These are phyloP conservation scores for Microctonus hyperodae DNA, from an alignment of 2,888 invertebrate genomes.

Conservation along the genomic window DNA sequence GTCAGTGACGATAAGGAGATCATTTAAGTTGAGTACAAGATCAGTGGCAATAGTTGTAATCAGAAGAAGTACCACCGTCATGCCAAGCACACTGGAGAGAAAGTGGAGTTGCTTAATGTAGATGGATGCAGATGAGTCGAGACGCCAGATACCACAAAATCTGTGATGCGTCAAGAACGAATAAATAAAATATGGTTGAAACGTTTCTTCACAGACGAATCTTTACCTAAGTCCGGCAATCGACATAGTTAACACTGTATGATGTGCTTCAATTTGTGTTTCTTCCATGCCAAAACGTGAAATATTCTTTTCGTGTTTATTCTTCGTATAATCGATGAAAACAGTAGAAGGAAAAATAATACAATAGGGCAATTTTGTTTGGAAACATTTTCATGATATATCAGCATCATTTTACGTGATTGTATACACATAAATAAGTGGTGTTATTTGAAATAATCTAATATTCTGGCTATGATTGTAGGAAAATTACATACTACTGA, in stretches of 20 bases:
- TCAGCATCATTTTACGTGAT: background rate
- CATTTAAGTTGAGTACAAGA: conserved; percentile 34
- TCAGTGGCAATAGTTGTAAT: conserved; percentile 39
- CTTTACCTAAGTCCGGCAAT: conserved; percentile 16
- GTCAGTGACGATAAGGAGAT: conserved; percentile 44
- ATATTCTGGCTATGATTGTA: background rate
- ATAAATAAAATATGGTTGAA: background rate
- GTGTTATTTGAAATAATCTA: background rate
- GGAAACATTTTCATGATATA: background rate
- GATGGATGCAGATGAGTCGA: background rate
- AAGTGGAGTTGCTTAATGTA: background rate
- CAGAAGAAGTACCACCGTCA: conserved; percentile 28
- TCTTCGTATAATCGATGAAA: background rate
- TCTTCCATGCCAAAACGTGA: background rate
- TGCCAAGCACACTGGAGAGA: background rate
- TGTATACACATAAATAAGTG: background rate
- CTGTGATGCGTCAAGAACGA: background rate
- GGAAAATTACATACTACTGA: background rate
- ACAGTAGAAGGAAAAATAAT: background rate
- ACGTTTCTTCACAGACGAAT: background rate
- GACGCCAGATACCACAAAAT: conserved; percentile 10
- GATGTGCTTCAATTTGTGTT: background rate
- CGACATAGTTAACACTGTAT: conserved; percentile 5
- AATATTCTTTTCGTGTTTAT: background rate
- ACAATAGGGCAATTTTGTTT: background rate